A percentile compares a stretch with the other conserved stretches of the same genome.
Evolutionary conservation across 2,888 invertebrate genomes (phyloP).

Genomic region (Morpho helenor): DNA sequence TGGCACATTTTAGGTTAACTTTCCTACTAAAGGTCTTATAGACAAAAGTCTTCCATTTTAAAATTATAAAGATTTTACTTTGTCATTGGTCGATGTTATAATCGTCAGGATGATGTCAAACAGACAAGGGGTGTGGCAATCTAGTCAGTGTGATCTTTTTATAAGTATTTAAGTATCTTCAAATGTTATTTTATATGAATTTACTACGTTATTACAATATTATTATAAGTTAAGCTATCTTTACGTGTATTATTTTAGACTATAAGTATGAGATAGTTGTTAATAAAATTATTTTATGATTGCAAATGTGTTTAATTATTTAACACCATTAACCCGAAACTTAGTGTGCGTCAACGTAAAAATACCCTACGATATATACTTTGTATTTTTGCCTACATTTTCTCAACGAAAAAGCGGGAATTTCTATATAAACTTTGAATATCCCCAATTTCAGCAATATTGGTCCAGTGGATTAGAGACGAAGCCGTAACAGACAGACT

Average conservation of each 20-base stretch:
- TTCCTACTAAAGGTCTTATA: no score
- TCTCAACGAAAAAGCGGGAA: no score
- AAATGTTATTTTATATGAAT: constrained; percentile 27
- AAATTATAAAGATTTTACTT: background rate
- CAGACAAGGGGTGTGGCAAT: constrained; percentile 76
- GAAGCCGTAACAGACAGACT: no score
- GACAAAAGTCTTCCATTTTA: no score
- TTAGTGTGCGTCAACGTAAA: no score
- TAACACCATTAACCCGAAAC: background rate
- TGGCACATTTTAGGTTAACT: no score
- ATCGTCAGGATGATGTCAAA: constrained; percentile 30
- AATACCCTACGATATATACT: no score
- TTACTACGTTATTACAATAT: constrained; percentile 16
- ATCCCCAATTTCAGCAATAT: no score
- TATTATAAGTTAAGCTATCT: constrained; percentile 19
- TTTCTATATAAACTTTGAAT: no score
- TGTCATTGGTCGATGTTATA: constrained; percentile 24
- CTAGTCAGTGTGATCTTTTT: constrained; percentile 76
- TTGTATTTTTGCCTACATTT: no score
- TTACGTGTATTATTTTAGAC: constrained; percentile 22
- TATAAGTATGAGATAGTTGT: constrained; percentile 20
- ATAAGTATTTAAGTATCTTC: constrained; percentile 35
- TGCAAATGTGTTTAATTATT: constrained; percentile 9
- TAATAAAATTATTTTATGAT: constrained; percentile 20
- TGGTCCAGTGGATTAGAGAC: no score